Evolutionary conservation across 30 jellyfish, hydroid and myxozoan species (phyloP), one percentile per base, ranked within the genome.

Genomic region (Hydractinia echinata): DNA sequence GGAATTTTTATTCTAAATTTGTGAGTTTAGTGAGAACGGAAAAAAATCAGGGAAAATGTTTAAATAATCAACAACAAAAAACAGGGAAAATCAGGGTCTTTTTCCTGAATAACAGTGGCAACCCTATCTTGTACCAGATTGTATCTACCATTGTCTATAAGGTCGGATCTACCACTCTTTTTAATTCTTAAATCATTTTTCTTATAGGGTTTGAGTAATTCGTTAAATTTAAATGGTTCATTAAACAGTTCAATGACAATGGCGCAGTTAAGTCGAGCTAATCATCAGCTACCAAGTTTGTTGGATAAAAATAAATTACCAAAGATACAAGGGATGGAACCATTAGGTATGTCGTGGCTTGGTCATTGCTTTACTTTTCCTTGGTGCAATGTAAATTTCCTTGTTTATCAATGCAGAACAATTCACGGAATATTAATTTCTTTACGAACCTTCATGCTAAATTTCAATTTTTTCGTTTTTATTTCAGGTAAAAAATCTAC

Each of bases 221-320:
- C 96, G 15, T 84, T 89, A 60, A 89, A 87, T 74, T 50, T 76
- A 30, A 62, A 62, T 61, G 83, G 83, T 6, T 79, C 86, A 7
- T 51, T 79, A 62, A 79, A 79, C 71, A 79, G 30, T 56, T 79
- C 86, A 16, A 6, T 61, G 61, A 62, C 39, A 15, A 79, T 79
- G 86, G 86, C 86, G 1, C 86, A 79, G 61, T 54, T 79, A 62
- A 79, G 84, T 79, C 71, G 83, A 19, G 81, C 79, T 10, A 21
- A 66, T 67, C 90, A 95, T 44, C 66, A 80, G n/a, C 54, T 76
- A 14, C 72, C 89, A 19, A 5, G 66, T 39, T 14, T 86, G 52
- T 73, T 90, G 4, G 97, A 90, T 78, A 73, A 89, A 67, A 85
- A 87, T 60, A 83, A 81, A 55, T 56, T 90, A 53, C 97, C 97